Percentiles rank a stretch among this genome's conserved stretches.
Evolutionary conservation across 2,888 invertebrate genomes (phyloP).

Genomic region (Ormyrus nitidulus): DNA sequence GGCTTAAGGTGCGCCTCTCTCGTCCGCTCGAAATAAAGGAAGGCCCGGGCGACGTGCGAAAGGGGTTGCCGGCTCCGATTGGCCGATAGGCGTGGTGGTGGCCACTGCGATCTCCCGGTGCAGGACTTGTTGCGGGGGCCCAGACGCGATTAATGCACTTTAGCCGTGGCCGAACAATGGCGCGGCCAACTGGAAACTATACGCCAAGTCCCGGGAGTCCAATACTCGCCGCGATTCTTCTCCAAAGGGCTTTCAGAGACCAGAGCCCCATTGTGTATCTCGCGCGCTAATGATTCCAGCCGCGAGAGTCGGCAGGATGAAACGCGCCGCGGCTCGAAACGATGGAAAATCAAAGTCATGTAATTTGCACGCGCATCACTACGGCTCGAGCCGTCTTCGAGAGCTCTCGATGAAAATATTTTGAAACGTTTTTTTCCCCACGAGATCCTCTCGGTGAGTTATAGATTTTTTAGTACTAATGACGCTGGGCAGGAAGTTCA

Average conservation of each 20-base stretch:
- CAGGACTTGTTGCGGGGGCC: constrained; percentile 47
- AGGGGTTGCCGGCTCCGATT: constrained; percentile 1
- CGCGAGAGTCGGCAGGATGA: constrained; percentile 44
- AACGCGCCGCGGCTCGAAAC: background rate
- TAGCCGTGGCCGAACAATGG: constrained; percentile 53
- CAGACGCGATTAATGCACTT: constrained; percentile 65
- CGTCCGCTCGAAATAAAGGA: background rate
- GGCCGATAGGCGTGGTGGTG: constrained; percentile 58
- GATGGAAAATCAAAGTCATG: constrained; percentile 44
- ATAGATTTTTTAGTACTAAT: constrained; percentile 10
- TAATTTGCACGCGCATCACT: constrained; percentile 10
- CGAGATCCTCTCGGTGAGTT: constrained; percentile 1
- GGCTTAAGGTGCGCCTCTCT: background rate
- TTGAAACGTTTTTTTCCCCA: constrained; percentile 28
- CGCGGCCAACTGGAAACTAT: constrained; percentile 33
- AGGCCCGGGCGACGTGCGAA: background rate
- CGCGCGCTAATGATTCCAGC: background rate
- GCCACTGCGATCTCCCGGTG: constrained; percentile 48
- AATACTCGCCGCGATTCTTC: constrained; percentile 53
- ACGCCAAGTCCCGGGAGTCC: constrained; percentile 63
- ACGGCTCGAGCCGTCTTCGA: background rate
- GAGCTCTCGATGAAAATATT: constrained; percentile 30
- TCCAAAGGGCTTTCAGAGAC: too few species aligned
- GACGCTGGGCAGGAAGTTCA: too few species aligned
- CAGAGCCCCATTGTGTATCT: too few species aligned